Evolutionary conservation across 92 coral and sea anemone genomes (phyloP), one percentile per base, ranked within the genome.

Genomic region (Micromussa lordhowensis): DNA sequence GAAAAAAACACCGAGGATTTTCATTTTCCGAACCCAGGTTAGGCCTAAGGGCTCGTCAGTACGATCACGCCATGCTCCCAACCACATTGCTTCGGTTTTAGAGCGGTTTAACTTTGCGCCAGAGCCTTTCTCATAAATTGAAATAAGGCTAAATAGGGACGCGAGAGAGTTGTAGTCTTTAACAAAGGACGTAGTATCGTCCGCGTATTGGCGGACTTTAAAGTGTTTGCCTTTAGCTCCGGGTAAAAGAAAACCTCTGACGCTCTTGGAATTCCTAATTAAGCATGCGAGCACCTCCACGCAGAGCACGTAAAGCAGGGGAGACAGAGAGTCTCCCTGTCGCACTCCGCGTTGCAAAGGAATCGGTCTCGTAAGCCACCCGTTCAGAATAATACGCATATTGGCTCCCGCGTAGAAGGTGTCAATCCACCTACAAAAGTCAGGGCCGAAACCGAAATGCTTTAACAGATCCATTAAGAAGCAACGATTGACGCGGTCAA

Each of bases 41-140:
- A 89, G 78, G 3, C 85, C 88, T 22, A 36, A 24, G 0, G 85
- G 77, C 5, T 34, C 10, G 63, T 36, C 58, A 2, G n/a, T 0
- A 49, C 71, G 29, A 26, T 57, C 6, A 3, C 4, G 38, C 36
- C 81, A 59, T 4, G 69, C 51, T 5, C 91, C 87, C 4, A 88
- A 40, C 88, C 88, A 89, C 92, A 89, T 84, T 7, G 92, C 89
- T 2, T 89, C 81, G 0, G 89, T 84, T 17, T 89, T 89, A 15
- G 88, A 8, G 13, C 68, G 38, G 24, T 89, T 89, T 28, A 44
- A 13, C 10, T 44, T 44, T 0, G 51, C 51, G 0, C 51, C 51
- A 44, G 51, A 44, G 0, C 51, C 51, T 8, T 8, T 44, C 51
- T 44, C 51, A 44, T 44, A 44, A 19, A 49, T 40, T 0, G 81